phyloP scores from a whole-genome alignment of 2,797 vertebrate species.

The Pitangus sulphuratus region DNA sequence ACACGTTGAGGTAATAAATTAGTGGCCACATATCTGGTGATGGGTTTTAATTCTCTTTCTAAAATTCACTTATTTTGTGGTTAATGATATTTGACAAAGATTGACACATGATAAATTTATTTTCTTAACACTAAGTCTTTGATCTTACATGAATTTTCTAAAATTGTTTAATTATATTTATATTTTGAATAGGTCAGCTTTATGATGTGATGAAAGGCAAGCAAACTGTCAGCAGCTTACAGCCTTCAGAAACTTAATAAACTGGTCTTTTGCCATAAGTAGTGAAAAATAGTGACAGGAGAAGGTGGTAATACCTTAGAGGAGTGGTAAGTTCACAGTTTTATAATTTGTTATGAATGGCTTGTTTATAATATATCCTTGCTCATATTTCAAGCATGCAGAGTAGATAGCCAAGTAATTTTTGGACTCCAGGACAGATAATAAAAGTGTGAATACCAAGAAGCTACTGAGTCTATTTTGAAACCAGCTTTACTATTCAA shows the following conservation, averaged over 20 bases:
- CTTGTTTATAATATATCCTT: background rate
- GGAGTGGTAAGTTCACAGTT: background rate
- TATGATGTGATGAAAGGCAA: background rate
- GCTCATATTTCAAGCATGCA: background rate
- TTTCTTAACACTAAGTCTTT: background rate
- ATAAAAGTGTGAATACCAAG: background rate
- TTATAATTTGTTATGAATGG: background rate
- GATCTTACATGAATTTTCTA: background rate
- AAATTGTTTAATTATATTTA: background rate
- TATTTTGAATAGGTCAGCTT: background rate
- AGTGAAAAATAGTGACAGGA: background rate
- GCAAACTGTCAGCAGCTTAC: background rate
- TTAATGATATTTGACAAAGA: background rate
- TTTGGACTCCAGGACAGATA: background rate
- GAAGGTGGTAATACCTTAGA: background rate
- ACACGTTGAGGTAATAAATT: background rate
- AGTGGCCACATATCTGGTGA: rapidly evolving
- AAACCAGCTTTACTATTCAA: background rate
- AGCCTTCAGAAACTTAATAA: background rate
- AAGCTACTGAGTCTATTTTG: background rate
- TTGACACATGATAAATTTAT: background rate
- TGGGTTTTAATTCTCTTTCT: background rate
- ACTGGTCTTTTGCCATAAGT: background rate
- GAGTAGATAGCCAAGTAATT: background rate
- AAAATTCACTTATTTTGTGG: background rate